Base-by-base conservation (phyloP, 2,888 invertebrate species). In the Harpagoxenus sublaevis region DNA sequence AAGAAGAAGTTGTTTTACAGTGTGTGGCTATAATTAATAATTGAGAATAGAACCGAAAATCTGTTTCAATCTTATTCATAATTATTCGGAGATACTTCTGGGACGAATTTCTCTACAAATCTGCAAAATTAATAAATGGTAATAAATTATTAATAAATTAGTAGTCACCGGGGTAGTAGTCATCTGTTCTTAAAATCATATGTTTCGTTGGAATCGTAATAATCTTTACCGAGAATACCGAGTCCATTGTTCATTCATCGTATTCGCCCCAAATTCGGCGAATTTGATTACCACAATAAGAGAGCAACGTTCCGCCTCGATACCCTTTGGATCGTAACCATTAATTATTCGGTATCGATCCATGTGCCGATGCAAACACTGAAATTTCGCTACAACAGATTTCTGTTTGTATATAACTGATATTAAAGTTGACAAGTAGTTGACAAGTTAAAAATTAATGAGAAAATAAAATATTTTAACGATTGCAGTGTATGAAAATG, bases 271-370 rank as follows among this genome's bases (percentile, higher is more conserved):
- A 45, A 77, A 39, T 66, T 81, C n/a, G 39, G n/a, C 45, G 45
- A 51, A 65, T 35, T 31, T 3, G 45, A 23, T 31, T n/a, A 70
- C 39, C 42, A n/a, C 81, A 87, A 89, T 89, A 90, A 89, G 15
- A 91, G 70, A 92, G 57, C 28, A 90, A 91, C 48, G 51, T 79
- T 55, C 51, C 39, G 83, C 88, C 83, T 79, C 83, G 70, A 78
- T 39, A 86, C 83, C 90, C 89, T 89, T 92, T 92, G 89, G 78
- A 89, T 87, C 81, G 60, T 66, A 68, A 35, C 42, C 9, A 77
- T 55, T 71, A 31, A 55, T 63, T 4, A 12, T 48, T 55, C 45
- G 55, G 35, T 45, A 66, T 73, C 48, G 86, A 45, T 89, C 87
- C 84, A 91, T 70, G 87, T 84, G 75, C 65, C 63, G 83, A 77